These are phyloP conservation scores for Catharus fuscescens DNA, from an alignment of 2,113 vertebrate species.

Conservation along the genomic window DNA sequence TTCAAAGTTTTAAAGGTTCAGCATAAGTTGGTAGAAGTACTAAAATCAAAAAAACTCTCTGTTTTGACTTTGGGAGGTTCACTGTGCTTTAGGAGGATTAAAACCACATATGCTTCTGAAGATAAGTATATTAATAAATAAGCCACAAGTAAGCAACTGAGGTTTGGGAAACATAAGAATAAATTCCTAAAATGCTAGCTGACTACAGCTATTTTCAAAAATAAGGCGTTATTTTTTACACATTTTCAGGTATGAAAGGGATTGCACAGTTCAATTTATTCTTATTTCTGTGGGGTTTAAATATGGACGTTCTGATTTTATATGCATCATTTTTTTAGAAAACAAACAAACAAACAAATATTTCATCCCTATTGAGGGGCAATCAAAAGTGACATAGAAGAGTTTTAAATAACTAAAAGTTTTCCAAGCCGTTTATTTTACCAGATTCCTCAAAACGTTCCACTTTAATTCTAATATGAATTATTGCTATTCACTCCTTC, in stretches of 20 bases:
- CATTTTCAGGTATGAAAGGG: not conserved
- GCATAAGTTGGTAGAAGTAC: not conserved
- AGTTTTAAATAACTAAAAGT: not conserved
- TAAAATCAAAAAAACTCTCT: not conserved
- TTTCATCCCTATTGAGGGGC: not conserved
- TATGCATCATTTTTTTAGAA: not conserved
- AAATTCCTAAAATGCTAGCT: not conserved
- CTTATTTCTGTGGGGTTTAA: not conserved
- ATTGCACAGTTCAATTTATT: not conserved
- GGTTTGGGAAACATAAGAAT: rapidly evolving
- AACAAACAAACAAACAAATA: not conserved
- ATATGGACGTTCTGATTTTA: not conserved
- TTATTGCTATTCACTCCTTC: not conserved
- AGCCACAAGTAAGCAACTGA: not conserved
- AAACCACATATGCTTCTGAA: not conserved
- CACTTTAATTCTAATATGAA: not conserved
- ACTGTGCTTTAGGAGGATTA: not conserved
- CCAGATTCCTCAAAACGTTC: not conserved
- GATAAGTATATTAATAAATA: not conserved
- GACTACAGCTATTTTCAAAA: not conserved
- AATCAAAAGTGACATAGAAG: not conserved
- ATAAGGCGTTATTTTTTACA: not conserved
- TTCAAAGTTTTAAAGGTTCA: not conserved
- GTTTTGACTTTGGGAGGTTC: not conserved
- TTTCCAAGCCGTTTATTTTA: not conserved